Evolutionary conservation across 2,797 vertebrate genomes (phyloP).

Genomic region (Delichon dasypus): DNA sequence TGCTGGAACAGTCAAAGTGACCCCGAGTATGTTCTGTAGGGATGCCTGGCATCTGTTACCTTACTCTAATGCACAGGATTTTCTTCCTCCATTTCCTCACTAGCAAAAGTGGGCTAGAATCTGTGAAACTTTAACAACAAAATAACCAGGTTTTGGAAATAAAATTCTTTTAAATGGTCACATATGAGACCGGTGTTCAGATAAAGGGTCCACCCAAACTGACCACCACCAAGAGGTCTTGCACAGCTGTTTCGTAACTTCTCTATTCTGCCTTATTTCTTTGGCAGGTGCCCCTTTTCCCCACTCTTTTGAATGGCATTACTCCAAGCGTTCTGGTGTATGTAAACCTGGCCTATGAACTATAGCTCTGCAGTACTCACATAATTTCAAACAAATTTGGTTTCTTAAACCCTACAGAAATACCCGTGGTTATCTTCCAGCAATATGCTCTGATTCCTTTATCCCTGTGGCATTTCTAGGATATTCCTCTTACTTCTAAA

Average conservation of each 20-base stretch:
- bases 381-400: background rate
- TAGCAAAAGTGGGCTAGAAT: background rate
- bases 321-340: background rate
- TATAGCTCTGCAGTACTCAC: background rate
- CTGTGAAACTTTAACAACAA: background rate
- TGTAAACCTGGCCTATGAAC: background rate
- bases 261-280: background rate
- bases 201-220: background rate
- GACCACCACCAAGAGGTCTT: background rate
- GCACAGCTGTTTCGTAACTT: background rate
- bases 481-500: background rate
- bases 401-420: background rate
- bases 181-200: accelerated
- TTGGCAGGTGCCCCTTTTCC: background rate
- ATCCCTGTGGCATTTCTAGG: background rate
- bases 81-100: background rate
- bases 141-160: background rate
- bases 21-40: conserved; percentile 49
- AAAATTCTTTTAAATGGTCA: background rate
- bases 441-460: background rate
- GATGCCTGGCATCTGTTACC: conserved; percentile 54
- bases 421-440: background rate
- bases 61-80: background rate
- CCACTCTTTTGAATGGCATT: background rate
- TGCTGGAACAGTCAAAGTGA: conserved; percentile 61